Conservation (phyloP, 2,113 vertebrate genomes). For the Empidonax alnorum region DNA sequence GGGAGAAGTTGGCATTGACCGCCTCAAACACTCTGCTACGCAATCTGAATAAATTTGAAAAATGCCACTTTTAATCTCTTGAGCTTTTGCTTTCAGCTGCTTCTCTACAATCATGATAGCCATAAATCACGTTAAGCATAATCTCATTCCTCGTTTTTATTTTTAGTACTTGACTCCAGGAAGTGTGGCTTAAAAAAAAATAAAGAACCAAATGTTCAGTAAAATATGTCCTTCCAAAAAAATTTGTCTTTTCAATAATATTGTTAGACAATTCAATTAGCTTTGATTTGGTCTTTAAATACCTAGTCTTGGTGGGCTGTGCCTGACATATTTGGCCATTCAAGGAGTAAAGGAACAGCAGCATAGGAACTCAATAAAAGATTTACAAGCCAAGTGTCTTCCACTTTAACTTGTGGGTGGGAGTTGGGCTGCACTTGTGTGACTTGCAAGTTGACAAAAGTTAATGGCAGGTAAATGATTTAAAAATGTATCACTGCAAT, state of each 20-base stretch:
- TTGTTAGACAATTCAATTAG: not conserved
- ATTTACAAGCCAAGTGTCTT: not conserved
- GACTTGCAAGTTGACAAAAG: not conserved
- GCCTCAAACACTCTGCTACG: not conserved
- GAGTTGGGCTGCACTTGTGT: not conserved
- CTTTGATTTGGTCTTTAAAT: not conserved
- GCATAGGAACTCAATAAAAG: not conserved
- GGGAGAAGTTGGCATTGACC: not conserved
- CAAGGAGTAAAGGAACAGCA: not conserved
- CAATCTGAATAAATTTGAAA: not conserved
- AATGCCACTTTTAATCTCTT: not conserved
- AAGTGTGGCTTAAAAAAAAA: not conserved
- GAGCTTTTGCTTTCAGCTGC: not conserved
- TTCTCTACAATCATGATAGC: not conserved
- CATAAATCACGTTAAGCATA: not conserved
- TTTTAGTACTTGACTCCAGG: slow-evolving; percentile 8
- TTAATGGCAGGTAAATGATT: not conserved
- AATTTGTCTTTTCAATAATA: not conserved
- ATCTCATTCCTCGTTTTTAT: slow-evolving; percentile 7
- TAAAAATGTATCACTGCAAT: not conserved
- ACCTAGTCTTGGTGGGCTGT: not conserved
- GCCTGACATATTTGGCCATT: not conserved
- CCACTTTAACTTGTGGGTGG: not conserved
- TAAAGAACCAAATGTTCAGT: not conserved
- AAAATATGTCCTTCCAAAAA: not conserved